A percentile compares a stretch with the other conserved stretches of the same genome.
phyloP scores from a whole-genome alignment of 2,797 vertebrate genomes.

The Hydrocynus forskahlii region DNA sequence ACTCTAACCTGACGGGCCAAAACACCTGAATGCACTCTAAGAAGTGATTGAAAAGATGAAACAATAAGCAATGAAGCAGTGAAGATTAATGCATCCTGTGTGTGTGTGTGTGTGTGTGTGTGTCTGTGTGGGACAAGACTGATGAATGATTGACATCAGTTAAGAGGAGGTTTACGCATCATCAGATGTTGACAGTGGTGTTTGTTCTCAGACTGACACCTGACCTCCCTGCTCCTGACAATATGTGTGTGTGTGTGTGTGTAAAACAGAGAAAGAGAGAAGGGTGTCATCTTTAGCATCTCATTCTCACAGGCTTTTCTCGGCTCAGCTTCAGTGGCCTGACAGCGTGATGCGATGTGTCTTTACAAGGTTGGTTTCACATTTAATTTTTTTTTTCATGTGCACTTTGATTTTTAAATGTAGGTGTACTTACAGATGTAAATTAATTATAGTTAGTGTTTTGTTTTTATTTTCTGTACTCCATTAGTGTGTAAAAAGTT shows the following conservation, averaged over 20 bases:
- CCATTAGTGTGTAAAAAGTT: background rate
- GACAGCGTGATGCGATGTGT: background rate
- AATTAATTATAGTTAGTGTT: background rate
- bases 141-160: constrained; percentile 20
- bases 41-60: too few relatives aligned
- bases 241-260: background rate
- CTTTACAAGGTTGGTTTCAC: constrained; percentile 8
- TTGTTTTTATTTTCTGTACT: too few relatives aligned
- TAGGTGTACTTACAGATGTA: background rate
- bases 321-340: background rate
- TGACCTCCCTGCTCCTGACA: constrained; percentile 26
- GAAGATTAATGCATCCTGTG: too few relatives aligned
- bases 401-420: background rate
- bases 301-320: constrained; percentile 3
- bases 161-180: constrained; percentile 29
- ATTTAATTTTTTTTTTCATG: background rate
- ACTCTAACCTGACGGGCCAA: too few relatives aligned
- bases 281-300: constrained; percentile 4
- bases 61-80: too few relatives aligned
- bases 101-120: too few relatives aligned
- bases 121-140: constrained; percentile 16
- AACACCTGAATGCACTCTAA: too few relatives aligned
- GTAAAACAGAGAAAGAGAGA: background rate
- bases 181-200: constrained; percentile 28
- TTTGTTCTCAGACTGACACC: constrained; percentile 46